A percentile compares a stretch with the other conserved stretches of the same genome.
Conservation (phyloP, 2,797 vertebrate genomes). For the Megaceryle alcyon region DNA sequence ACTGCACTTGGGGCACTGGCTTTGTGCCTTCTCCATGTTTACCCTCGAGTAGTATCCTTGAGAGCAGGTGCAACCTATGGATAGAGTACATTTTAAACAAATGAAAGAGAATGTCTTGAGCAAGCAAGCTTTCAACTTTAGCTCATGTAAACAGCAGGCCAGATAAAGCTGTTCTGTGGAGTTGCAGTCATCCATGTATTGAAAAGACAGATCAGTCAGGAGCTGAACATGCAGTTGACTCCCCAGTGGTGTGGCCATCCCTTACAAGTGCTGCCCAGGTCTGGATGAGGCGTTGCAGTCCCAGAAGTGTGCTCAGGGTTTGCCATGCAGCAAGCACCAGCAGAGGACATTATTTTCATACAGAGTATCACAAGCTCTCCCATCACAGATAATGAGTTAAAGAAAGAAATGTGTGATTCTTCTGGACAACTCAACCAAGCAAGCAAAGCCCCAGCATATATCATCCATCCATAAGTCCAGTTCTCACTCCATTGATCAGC, state of each 20-base stretch:
- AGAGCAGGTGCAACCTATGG: background rate
- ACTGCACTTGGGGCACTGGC: background rate
- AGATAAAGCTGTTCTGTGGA: background rate
- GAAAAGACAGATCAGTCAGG: background rate
- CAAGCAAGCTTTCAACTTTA: background rate
- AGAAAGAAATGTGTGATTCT: background rate
- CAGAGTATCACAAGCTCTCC: background rate
- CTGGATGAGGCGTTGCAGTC: background rate
- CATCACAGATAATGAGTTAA: background rate
- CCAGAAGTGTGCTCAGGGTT: background rate
- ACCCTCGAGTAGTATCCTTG: background rate
- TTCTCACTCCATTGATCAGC: background rate
- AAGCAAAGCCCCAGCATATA: background rate
- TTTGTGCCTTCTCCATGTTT: background rate
- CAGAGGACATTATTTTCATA: background rate
- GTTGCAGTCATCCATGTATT: background rate
- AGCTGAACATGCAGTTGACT: accelerated
- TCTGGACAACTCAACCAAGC: background rate
- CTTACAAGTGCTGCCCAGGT: background rate
- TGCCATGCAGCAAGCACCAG: background rate
- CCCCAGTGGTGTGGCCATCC: accelerated
- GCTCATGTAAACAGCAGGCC: background rate
- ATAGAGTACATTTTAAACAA: background rate
- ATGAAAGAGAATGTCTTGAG: background rate
- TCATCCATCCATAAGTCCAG: background rate